Conservation (phyloP, 2,888 invertebrate genomes). For the Schrankia costaestrigalis region DNA sequence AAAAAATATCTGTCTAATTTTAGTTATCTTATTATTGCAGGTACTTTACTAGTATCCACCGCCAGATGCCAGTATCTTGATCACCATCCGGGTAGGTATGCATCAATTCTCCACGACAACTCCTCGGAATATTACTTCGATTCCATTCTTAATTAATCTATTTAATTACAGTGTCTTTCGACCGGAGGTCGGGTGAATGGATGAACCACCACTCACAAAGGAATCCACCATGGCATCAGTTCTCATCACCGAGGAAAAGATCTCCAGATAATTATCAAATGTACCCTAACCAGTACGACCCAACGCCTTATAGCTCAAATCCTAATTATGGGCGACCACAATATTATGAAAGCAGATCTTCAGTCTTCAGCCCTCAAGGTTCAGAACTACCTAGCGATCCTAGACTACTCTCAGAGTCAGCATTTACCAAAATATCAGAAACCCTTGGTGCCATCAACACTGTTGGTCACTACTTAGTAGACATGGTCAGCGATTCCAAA, state of each 20-base stretch:
- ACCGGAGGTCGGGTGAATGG: constrained; percentile 52
- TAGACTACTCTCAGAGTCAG: constrained; percentile 80
- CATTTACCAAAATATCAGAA: constrained; percentile 83
- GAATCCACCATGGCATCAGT: constrained; percentile 67
- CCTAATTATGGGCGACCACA: too few relatives aligned
- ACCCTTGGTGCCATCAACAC: constrained; percentile 90
- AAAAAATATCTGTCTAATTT: too few relatives aligned
- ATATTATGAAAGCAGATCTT: constrained; percentile 47
- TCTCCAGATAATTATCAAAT: constrained; percentile 61
- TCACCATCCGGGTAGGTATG: constrained; percentile 77
- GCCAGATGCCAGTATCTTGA: constrained; percentile 57
- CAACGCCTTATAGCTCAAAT: too few relatives aligned
- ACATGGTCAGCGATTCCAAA: constrained; percentile 82
- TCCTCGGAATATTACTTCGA: background rate
- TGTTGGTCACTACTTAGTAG: constrained; percentile 91
- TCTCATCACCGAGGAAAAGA: constrained; percentile 66
- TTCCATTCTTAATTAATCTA: constrained; percentile 13
- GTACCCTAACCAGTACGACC: constrained; percentile 20
- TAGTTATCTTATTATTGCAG: constrained; percentile 47
- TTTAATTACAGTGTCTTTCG: constrained; percentile 54
- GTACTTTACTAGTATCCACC: constrained; percentile 47
- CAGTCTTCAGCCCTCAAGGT: constrained; percentile 40
- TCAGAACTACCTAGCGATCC: constrained; percentile 62
- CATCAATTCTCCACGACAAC: constrained; percentile 52
- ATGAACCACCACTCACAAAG: constrained; percentile 47